These are phyloP conservation scores for Aphis gossypii DNA, from an alignment of 1,140 invertebrate species.

Conservation along the genomic window DNA sequence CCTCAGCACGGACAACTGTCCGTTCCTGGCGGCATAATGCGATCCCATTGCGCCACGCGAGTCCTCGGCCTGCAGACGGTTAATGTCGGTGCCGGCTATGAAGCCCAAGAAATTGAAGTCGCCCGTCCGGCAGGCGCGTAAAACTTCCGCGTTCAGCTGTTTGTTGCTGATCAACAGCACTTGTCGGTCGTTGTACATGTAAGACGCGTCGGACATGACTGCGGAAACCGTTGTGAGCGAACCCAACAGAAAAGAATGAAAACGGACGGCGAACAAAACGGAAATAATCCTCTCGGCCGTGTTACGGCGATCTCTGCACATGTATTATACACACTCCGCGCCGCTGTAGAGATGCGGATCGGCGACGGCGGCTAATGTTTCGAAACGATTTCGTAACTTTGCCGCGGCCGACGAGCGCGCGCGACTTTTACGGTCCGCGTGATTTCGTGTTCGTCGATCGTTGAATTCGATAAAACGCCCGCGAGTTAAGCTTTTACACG, in stretches of 20 bases:
- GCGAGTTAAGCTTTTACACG: background rate
- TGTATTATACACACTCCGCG: too few species aligned
- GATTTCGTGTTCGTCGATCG: background rate
- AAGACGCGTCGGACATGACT: background rate
- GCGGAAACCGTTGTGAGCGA: background rate
- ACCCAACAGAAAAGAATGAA: background rate
- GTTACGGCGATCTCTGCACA: background rate
- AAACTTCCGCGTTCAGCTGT: conserved; percentile 33
- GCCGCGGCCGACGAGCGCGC: background rate
- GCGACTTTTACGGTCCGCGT: conserved; percentile 2
- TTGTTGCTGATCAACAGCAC: background rate
- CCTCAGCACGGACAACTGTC: conserved; percentile 53
- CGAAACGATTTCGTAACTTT: conserved; percentile 44
- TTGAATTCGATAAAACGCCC: background rate
- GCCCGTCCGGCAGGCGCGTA: conserved; percentile 58
- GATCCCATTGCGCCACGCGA: conserved; percentile 64
- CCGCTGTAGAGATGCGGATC: background rate
- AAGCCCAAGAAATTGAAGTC: conserved; percentile 57
- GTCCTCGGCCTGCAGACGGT: conserved; percentile 62
- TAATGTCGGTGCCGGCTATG: background rate
- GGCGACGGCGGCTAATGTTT: background rate
- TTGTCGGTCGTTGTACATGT: background rate
- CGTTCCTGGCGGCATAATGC: conserved; percentile 65
- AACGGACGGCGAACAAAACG: background rate
- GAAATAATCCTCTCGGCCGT: background rate